phyloP scores from a whole-genome alignment of 1,140 invertebrate species.

The Brachionus paranguensis region DNA sequence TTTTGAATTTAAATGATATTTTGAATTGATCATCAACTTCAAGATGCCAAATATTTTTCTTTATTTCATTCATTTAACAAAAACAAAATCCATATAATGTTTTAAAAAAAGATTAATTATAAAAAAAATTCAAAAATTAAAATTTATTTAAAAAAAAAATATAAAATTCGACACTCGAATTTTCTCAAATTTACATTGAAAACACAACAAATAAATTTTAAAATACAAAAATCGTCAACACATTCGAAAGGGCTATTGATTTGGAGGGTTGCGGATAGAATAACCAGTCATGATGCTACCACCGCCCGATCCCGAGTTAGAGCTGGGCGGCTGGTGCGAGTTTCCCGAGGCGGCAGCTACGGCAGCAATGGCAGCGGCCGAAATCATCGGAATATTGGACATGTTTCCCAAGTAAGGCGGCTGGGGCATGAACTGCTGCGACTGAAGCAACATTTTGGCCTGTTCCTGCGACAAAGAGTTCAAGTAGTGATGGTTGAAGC shows the following conservation, averaged over 20 bases:
- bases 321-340: neutral
- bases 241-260: neutral
- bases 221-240: no score
- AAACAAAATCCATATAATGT: no score
- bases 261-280: neutral
- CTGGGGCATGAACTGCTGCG: neutral
- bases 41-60: no score
- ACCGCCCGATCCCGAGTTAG: neutral
- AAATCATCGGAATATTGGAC: neutral
- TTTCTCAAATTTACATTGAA: no score
- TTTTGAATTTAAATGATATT: no score
- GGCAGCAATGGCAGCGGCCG: neutral
- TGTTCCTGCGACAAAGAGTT: slow-evolving; percentile 1
- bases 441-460: neutral
- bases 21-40: no score
- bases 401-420: neutral
- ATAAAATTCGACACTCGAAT: no score
- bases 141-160: no score
- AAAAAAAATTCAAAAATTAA: no score
- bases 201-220: no score
- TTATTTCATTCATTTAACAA: no score
- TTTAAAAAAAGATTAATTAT: no score
- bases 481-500: neutral
- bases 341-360: neutral
- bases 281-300: slow-evolving; percentile 6